phyloP scores from a whole-genome alignment of 2,797 vertebrate genomes.

The Hypotaenidia philippensis region DNA sequence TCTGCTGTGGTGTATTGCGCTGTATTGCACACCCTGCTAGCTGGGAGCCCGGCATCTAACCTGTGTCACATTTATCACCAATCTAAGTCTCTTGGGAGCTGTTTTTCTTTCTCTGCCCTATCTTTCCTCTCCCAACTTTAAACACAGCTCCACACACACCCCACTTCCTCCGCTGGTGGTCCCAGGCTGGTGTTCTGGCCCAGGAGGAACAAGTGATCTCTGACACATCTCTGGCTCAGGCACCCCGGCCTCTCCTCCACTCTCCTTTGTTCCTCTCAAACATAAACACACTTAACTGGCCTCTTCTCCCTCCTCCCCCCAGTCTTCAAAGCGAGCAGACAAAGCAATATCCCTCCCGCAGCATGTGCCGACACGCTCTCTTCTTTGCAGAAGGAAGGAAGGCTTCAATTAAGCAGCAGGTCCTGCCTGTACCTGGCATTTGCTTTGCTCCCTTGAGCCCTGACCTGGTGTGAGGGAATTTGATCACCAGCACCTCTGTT shows the following conservation, averaged over 20 bases:
- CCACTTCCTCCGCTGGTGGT: constrained; percentile 35
- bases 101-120: neutral
- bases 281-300: constrained; percentile 70
- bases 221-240: constrained; percentile 65
- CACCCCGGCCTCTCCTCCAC: neutral
- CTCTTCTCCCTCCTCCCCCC: neutral
- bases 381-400: neutral
- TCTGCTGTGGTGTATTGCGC: neutral
- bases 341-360: constrained; percentile 8
- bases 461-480: accelerated
- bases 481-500: neutral
- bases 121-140: neutral
- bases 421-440: neutral
- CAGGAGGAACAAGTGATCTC: constrained; percentile 50
- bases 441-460: neutral
- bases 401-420: neutral
- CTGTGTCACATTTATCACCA: neutral
- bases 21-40: accelerated
- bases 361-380: constrained; percentile 35
- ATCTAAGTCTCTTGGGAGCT: neutral
- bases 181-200: constrained; percentile 28
- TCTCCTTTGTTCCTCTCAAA: constrained; percentile 69
- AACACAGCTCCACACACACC: accelerated
- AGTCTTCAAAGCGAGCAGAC: constrained; percentile 19
- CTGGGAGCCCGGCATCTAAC: neutral